Conservation (phyloP, 2,888 invertebrate genomes). For the Crioceris asparagi region DNA sequence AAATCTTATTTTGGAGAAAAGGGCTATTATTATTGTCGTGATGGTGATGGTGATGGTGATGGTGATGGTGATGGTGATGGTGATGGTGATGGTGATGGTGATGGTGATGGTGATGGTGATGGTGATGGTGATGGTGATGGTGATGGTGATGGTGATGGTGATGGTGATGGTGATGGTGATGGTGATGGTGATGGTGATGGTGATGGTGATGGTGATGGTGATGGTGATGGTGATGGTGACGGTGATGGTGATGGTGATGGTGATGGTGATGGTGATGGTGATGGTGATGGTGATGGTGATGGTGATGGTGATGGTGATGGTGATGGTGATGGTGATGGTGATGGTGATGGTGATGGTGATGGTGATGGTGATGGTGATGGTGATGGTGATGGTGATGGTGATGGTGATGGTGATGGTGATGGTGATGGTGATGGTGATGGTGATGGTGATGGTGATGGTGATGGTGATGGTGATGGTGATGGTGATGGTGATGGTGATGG, state of each 20-base stretch:
- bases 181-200: background rate
- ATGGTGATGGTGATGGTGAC: background rate
- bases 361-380: background rate
- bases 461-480: conserved; percentile 1
- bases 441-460: background rate
- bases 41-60: too few relatives aligned
- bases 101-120: background rate
- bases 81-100: background rate
- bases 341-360: conserved; percentile 1
- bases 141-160: background rate
- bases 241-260: background rate
- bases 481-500: background rate
- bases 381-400: background rate
- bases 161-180: background rate
- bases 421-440: background rate
- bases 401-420: conserved; percentile 1
- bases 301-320: background rate
- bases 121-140: background rate
- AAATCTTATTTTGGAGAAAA: too few relatives aligned
- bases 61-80: background rate
- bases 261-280: background rate
- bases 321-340: background rate
- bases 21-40: too few relatives aligned
- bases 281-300: background rate
- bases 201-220: background rate